phyloP scores from a whole-genome alignment of 2,888 invertebrate genomes.

The Heteromurus nitidus region DNA sequence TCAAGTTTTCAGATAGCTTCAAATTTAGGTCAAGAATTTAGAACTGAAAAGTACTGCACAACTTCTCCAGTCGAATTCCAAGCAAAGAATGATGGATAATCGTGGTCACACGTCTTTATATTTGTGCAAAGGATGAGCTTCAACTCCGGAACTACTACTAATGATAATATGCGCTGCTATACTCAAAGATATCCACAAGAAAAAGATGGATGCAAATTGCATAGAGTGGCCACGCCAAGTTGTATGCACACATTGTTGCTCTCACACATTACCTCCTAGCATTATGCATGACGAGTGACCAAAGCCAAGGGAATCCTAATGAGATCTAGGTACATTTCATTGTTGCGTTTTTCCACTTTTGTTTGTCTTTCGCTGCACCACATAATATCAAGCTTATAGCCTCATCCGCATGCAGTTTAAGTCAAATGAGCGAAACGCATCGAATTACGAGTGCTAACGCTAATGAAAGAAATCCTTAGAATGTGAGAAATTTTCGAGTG shows the following conservation, averaged over 20 bases:
- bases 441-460: conserved; percentile 12
- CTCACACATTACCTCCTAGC: no score
- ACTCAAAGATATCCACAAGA: conserved; percentile 1
- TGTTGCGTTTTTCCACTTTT: conserved; percentile 28
- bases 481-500: conserved; percentile 53
- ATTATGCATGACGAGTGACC: conserved; percentile 15
- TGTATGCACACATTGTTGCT: neutral
- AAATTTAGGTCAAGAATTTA: neutral
- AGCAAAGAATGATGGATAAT: conserved; percentile 45
- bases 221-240: conserved; percentile 43
- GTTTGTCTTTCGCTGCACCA: neutral
- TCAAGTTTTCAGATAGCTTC: conserved; percentile 2
- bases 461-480: conserved; percentile 64
- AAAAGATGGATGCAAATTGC: conserved; percentile 5
- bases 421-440: neutral
- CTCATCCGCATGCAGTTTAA: no score
- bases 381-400: neutral
- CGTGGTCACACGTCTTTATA: conserved; percentile 18
- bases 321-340: conserved; percentile 57
- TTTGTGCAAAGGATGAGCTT: conserved; percentile 30
- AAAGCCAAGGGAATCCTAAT: conserved; percentile 46
- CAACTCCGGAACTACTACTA: conserved; percentile 37
- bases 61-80: conserved; percentile 48
- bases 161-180: neutral
- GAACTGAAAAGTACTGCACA: conserved; percentile 5